phyloP scores from a whole-genome alignment of 2,797 vertebrate genomes.

The Manis crassicaudata region DNA sequence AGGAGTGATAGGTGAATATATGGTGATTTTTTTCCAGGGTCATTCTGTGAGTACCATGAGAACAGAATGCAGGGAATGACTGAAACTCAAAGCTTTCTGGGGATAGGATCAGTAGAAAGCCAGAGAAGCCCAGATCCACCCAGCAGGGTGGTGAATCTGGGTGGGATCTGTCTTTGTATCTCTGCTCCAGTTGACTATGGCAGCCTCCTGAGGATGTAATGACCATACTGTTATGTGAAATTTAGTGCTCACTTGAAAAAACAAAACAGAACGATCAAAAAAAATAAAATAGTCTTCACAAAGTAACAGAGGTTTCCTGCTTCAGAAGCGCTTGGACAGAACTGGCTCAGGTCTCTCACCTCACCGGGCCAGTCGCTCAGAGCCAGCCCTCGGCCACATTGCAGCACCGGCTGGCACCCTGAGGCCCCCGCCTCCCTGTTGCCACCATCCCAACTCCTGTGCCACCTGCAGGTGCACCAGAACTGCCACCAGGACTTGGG shows the following conservation, averaged over 20 bases:
- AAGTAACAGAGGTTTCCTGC: conserved; percentile 88
- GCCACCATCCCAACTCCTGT: not conserved
- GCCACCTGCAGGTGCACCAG: conserved; percentile 93
- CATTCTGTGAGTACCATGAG: not conserved
- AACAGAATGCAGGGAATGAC: not conserved
- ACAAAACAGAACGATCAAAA: not conserved
- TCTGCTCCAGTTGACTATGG: not conserved
- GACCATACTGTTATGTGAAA: not conserved
- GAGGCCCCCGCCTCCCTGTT: not conserved
- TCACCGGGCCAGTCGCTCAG: conserved; percentile 73
- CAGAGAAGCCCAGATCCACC: not conserved
- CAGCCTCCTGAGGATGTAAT: not conserved
- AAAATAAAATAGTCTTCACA: conserved; percentile 41
- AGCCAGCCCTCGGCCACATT: not conserved
- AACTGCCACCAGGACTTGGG: conserved; percentile 98
- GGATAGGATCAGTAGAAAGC: not conserved
- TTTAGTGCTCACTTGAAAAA: not conserved
- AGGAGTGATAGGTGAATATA: not conserved
- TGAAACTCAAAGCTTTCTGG: not conserved
- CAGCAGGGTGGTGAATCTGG: not conserved
- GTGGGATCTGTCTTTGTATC: not conserved
- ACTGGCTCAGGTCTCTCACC: conserved; percentile 87
- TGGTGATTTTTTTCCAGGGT: not conserved
- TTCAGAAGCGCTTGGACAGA: conserved; percentile 99
- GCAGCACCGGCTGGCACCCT: too few species aligned